A percentile compares a stretch with the other conserved stretches of the same genome.
Evolutionary conservation across 1,140 invertebrate genomes (phyloP).

Genomic region (Rhizoglyphus robini): DNA sequence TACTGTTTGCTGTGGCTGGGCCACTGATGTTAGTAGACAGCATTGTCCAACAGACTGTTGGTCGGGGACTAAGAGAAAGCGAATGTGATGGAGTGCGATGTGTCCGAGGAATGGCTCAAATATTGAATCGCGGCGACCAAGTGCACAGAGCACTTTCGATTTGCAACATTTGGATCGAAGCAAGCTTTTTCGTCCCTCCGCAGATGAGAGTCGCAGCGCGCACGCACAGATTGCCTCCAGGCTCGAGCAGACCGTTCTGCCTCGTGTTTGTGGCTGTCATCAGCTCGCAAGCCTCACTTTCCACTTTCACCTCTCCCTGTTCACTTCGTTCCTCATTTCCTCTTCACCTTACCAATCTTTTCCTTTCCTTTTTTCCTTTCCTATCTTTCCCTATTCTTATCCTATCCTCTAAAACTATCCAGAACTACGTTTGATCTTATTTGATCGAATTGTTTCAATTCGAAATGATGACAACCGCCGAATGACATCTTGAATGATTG

Average conservation of each 20-base stretch:
- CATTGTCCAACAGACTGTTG: too few species aligned
- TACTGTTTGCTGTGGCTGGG: too few species aligned
- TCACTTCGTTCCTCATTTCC: neutral
- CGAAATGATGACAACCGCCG: constrained; percentile 1
- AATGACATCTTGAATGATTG: neutral
- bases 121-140: neutral
- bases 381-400: neutral
- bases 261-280: too few species aligned
- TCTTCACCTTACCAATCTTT: neutral
- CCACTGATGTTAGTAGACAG: too few species aligned
- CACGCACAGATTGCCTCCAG: too few species aligned
- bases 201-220: too few species aligned
- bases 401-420: neutral
- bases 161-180: too few species aligned
- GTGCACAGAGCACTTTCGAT: too few species aligned
- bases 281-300: too few species aligned
- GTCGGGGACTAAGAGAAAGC: too few species aligned
- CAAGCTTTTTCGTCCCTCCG: neutral
- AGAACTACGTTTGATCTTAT: constrained; percentile 18
- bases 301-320: neutral
- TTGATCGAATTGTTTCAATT: neutral
- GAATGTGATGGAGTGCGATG: too few species aligned
- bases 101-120: neutral
- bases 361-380: neutral
- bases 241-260: too few species aligned